Evolutionary conservation across 2,888 invertebrate species (phyloP), one percentile per base, ranked within the genome.

Genomic region (Psococerastis gibbosa): DNA sequence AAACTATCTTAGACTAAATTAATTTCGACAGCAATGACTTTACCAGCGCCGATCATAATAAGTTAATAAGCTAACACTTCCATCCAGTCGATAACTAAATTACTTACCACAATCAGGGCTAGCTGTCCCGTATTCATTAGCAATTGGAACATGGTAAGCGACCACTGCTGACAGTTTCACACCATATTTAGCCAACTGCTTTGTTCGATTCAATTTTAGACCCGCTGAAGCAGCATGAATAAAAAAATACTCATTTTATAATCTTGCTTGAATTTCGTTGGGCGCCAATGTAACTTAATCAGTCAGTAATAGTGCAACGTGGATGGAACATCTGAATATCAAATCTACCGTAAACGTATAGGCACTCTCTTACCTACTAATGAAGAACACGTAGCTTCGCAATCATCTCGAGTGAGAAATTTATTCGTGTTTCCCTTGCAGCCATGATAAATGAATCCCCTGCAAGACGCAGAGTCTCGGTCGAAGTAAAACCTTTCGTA

Each of bases 371-470:
- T n/a, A n/a, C n/a, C n/a, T n/a, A n/a, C n/a, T n/a, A n/a, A n/a
- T n/a, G n/a, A n/a, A 31, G 65, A 64, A 57, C 87, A 87, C 6
- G 78, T 74, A 50, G 65, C 65, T 51, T 69, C 67, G 56, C 89
- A 89, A 55, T 87, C 83, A 22, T 75, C 70, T 51, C 70, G 70
- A 13, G 78, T 76, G 48, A 81, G 68, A 67, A 92, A 94, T 62
- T 88, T 88, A 64, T 94, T 94, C 54, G 74, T 70, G 61, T 84
- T 88, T 33, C 91, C 92, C 46, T 87, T 41, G 22, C 51, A 51
- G 3, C 51, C 51, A 22, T 67, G 67, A 55, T 66, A 72, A 38
- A 60, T 60, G 55, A 73, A 73, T 42, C 65, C 60, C 42, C 61
- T 56, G 52, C 72, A 73, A 48, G 58, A 60, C 15, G 60, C 56